A percentile compares a stretch with the other conserved stretches of the same genome.
Conservation (phyloP, 2,113 vertebrate species). For the Colossoma macropomum region DNA sequence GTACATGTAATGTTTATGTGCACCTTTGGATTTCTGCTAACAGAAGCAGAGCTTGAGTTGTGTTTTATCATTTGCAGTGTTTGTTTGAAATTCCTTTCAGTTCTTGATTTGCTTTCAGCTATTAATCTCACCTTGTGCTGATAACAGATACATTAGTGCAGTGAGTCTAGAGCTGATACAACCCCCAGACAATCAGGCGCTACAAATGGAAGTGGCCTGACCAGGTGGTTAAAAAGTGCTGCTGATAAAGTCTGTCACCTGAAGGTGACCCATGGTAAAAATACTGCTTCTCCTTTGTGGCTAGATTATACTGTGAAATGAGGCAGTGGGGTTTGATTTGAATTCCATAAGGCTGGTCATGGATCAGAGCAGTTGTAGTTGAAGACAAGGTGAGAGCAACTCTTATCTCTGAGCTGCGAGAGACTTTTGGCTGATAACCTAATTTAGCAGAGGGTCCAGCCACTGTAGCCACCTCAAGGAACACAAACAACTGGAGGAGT, state of each 20-base stretch:
- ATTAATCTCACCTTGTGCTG: conserved; percentile 26
- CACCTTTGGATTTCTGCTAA: background rate
- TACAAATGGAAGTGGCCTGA: background rate
- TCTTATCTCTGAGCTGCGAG: conserved; percentile 8
- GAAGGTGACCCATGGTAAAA: conserved; percentile 42
- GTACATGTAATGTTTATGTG: background rate
- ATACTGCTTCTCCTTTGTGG: background rate
- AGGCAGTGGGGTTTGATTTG: background rate
- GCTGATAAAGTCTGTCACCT: conserved; percentile 25
- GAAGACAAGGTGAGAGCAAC: background rate
- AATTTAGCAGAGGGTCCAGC: background rate
- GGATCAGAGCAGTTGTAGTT: background rate
- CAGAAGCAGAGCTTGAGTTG: no score
- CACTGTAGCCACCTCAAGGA: background rate
- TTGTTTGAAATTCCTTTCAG: conserved; percentile 1
- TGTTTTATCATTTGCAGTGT: conserved; percentile 17
- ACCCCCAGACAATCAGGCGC: background rate
- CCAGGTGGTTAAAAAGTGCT: conserved; percentile 14
- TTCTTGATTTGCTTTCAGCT: conserved; percentile 21
- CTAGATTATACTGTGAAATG: background rate
- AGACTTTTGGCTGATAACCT: conserved; percentile 16
- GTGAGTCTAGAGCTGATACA: conserved; percentile 10
- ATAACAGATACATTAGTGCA: conserved; percentile 34
- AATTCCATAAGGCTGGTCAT: background rate
- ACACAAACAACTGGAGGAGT: background rate